phyloP scores from a whole-genome alignment of 2,113 vertebrate genomes.

The Eonycteris spelaea region DNA sequence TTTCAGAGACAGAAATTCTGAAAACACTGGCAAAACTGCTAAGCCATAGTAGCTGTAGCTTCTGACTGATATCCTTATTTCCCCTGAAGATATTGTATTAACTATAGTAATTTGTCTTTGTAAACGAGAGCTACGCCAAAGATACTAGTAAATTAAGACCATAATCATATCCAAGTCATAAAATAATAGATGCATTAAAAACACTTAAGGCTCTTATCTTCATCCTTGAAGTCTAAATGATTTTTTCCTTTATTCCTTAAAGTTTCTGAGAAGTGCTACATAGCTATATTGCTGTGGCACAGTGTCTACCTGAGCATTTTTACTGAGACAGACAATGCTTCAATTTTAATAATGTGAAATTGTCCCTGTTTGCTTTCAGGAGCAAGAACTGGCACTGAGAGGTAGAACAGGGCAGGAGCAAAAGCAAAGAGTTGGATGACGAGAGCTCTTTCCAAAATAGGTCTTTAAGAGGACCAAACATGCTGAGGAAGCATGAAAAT shows the following conservation, averaged over 20 bases:
- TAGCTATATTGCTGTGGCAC: not conserved
- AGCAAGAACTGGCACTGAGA: not conserved
- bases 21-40: not conserved
- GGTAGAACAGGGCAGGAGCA: not conserved
- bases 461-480: not conserved
- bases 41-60: conserved; percentile 22
- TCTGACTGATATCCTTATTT: conserved; percentile 56
- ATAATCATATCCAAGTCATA: conserved; percentile 54
- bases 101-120: conserved; percentile 40
- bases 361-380: conserved; percentile 29
- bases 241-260: not conserved
- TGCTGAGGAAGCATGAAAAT: not conserved
- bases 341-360: conserved; percentile 10
- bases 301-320: not conserved
- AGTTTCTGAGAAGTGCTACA: not conserved
- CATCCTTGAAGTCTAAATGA: conserved; percentile 24
- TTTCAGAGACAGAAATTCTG: conserved; percentile 57
- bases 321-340: conserved; percentile 18
- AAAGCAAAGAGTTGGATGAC: not conserved
- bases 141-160: conserved; percentile 66
- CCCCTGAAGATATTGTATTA: conserved; percentile 54
- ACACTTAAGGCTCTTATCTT: conserved; percentile 13
- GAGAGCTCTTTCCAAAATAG: not conserved
- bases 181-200: conserved; percentile 26
- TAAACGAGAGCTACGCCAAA: conserved; percentile 56